Evolutionary conservation across 2,888 invertebrate genomes (phyloP).

Genomic region (Drosophila mulleri): DNA sequence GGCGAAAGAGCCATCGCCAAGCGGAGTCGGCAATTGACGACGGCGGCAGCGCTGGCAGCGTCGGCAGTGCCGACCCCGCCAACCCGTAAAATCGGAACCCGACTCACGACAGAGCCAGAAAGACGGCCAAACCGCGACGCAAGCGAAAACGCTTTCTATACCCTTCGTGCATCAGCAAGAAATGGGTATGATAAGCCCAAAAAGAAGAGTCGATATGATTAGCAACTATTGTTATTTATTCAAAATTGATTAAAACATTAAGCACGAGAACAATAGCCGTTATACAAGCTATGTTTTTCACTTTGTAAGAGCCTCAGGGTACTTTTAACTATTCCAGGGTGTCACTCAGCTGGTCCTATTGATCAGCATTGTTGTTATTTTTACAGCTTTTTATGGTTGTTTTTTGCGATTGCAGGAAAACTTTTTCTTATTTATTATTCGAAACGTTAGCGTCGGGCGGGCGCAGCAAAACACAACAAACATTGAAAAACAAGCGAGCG

Average conservation of each 20-base stretch:
- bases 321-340: conserved; percentile 14
- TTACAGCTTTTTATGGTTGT: conserved; percentile 43
- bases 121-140: conserved; percentile 53
- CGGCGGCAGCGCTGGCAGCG: conserved; percentile 21
- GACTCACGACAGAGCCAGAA: conserved; percentile 46
- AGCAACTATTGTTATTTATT: no score
- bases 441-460: conserved; percentile 58
- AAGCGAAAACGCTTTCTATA: conserved; percentile 73
- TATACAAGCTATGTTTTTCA: not conserved
- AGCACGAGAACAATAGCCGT: no score
- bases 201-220: no score
- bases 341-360: not conserved
- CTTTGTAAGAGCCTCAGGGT: not conserved
- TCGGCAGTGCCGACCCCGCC: conserved; percentile 32
- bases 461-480: conserved; percentile 62
- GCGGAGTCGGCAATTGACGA: conserved; percentile 29
- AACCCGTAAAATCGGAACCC: conserved; percentile 24
- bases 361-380: conserved; percentile 53
- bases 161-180: conserved; percentile 3
- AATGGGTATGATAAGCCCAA: conserved; percentile 1
- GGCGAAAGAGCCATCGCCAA: conserved; percentile 40
- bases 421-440: conserved; percentile 84
- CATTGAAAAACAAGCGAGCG: conserved; percentile 71
- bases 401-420: conserved; percentile 76
- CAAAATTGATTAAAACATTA: no score